These are phyloP conservation scores for Paradoxurus hermaphroditus DNA, from an alignment of 2,113 vertebrate species.

Conservation along the genomic window DNA sequence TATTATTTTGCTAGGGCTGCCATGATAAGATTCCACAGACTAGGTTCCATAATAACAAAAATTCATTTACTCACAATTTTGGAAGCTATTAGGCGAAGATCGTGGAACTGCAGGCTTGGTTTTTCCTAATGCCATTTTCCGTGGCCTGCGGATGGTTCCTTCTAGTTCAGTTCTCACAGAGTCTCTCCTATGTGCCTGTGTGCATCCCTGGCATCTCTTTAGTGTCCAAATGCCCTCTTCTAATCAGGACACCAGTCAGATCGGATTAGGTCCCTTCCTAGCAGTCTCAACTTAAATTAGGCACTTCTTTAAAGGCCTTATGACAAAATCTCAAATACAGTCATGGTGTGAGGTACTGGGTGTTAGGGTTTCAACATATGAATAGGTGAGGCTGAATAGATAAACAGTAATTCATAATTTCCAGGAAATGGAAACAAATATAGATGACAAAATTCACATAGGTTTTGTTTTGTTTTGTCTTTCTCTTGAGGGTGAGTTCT, in stretches of 20 bases:
- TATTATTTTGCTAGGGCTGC: background rate
- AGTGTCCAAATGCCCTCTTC: background rate
- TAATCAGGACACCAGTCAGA: fast-evolving
- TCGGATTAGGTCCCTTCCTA: background rate
- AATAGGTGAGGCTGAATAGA: no score
- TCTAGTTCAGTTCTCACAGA: background rate
- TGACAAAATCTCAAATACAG: background rate
- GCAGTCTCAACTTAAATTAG: background rate
- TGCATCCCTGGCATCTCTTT: fast-evolving
- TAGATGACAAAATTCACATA: background rate
- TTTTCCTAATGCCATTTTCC: background rate
- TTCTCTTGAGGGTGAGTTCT: background rate
- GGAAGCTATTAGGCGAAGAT: background rate
- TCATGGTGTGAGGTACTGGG: background rate
- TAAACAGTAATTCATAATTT: background rate
- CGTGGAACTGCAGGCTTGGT: background rate
- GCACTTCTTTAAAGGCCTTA: background rate
- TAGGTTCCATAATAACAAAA: background rate
- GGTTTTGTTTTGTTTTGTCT: background rate
- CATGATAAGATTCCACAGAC: background rate
- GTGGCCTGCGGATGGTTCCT: fast-evolving
- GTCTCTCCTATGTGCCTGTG: background rate
- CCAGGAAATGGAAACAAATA: background rate
- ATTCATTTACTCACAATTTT: background rate
- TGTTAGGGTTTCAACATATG: background rate